Conservation (phyloP, 2,888 invertebrate genomes). For the Hesperia comma region DNA sequence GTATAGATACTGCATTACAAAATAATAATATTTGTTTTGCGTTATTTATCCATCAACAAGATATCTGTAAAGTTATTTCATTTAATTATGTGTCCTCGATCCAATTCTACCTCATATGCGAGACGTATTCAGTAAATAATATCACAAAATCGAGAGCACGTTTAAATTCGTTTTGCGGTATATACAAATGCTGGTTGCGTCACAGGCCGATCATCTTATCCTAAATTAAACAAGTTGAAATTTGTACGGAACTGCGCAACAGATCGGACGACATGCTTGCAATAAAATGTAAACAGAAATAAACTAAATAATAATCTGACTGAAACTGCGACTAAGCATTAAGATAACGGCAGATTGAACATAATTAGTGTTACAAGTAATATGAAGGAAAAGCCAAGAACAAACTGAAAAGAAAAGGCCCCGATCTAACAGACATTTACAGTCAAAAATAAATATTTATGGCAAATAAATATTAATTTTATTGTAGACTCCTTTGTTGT, state of each 20-base stretch:
- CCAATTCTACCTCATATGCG: slow-evolving; percentile 9
- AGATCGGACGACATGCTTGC: neutral
- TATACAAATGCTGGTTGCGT: slow-evolving; percentile 9
- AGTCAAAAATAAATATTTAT: too few relatives aligned
- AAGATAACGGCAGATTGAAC: too few relatives aligned
- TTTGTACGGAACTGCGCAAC: slow-evolving; percentile 5
- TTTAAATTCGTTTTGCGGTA: slow-evolving; percentile 14
- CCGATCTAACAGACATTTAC: too few relatives aligned
- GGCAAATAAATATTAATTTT: too few relatives aligned
- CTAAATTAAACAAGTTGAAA: slow-evolving; percentile 9
- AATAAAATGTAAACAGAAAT: too few relatives aligned
- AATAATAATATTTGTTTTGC: neutral
- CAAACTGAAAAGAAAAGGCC: too few relatives aligned
- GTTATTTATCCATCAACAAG: neutral
- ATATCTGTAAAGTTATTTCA: neutral
- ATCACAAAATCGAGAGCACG: slow-evolving; percentile 12
- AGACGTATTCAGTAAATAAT: slow-evolving; percentile 18
- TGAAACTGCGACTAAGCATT: too few relatives aligned
- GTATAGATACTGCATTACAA: too few relatives aligned
- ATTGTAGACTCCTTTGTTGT: too few relatives aligned
- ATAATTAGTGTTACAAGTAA: too few relatives aligned
- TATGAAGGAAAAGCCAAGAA: too few relatives aligned
- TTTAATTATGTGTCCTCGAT: slow-evolving; percentile 10
- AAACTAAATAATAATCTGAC: too few relatives aligned
- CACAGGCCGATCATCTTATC: neutral